These are phyloP conservation scores for Callyntrura guangdongensis DNA, from an alignment of 2,888 invertebrate genomes.

Conservation along the genomic window DNA sequence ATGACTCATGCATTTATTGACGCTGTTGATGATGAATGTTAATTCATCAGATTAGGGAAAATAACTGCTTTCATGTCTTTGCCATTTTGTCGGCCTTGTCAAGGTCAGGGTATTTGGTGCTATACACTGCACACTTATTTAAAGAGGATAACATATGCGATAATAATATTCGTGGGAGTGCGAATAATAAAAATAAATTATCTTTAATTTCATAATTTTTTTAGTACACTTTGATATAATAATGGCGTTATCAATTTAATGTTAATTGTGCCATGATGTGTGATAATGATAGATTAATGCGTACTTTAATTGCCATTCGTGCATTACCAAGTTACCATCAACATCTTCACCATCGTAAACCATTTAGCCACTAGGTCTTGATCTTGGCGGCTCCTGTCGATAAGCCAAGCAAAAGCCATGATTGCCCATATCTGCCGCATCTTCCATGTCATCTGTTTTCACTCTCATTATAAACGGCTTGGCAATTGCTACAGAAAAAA, in stretches of 20 bases:
- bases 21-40: too few species aligned
- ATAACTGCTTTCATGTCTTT: too few species aligned
- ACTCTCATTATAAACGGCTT: constrained; percentile 83
- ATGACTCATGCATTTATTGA: too few species aligned
- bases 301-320: too few species aligned
- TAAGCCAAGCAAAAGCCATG: constrained; percentile 82
- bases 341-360: too few species aligned
- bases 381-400: constrained; percentile 81
- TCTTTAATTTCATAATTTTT: neutral
- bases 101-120: neutral
- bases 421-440: constrained; percentile 75
- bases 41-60: too few species aligned
- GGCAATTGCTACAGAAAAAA: constrained; percentile 74
- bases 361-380: constrained; percentile 66
- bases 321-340: too few species aligned
- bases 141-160: too few species aligned
- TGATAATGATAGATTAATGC: too few species aligned
- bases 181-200: neutral
- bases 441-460: constrained; percentile 77
- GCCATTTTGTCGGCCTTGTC: neutral
- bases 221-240: neutral
- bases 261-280: too few species aligned
- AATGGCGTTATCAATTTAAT: too few species aligned
- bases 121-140: neutral
- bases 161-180: too few species aligned